These are phyloP conservation scores for Drosophila nikananu DNA, from an alignment of 1,140 invertebrate species.

Conservation along the genomic window DNA sequence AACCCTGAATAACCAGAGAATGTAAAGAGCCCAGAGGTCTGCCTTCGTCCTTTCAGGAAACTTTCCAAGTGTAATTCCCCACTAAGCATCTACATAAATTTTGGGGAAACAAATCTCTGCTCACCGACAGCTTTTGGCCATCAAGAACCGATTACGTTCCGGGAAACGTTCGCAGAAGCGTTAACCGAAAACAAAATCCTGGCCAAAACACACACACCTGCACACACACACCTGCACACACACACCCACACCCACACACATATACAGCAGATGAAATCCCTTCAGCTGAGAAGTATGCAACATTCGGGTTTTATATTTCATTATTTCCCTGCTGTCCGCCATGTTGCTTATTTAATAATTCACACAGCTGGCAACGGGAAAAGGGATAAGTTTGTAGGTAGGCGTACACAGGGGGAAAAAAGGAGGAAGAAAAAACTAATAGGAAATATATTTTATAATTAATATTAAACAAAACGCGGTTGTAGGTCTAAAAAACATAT, in stretches of 20 bases:
- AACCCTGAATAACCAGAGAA: neutral
- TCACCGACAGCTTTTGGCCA: conserved; percentile 41
- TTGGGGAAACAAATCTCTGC: conserved; percentile 34
- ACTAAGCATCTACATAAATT: conserved; percentile 30
- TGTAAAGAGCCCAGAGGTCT: neutral
- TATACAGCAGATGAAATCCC: conserved; percentile 6
- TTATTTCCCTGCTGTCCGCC: conserved; percentile 44
- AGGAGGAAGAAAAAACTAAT: neutral
- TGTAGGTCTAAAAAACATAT: neutral
- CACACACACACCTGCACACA: neutral
- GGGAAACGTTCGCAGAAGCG: conserved; percentile 23
- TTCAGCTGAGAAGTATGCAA: conserved; percentile 37
- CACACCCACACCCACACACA: neutral
- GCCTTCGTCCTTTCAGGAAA: neutral
- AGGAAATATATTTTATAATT: neutral
- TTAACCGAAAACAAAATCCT: conserved; percentile 41
- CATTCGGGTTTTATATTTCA: conserved; percentile 56
- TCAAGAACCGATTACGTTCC: conserved; percentile 41
- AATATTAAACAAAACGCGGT: neutral
- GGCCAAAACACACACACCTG: conserved; percentile 5
- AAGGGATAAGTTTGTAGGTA: neutral
- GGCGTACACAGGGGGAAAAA: neutral
- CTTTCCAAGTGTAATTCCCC: conserved; percentile 5
- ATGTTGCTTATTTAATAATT: conserved; percentile 62
- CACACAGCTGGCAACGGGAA: conserved; percentile 35